Evolutionary conservation across 2,888 invertebrate genomes (phyloP), one percentile per base, ranked within the genome.

Genomic region (Diaperis boleti): DNA sequence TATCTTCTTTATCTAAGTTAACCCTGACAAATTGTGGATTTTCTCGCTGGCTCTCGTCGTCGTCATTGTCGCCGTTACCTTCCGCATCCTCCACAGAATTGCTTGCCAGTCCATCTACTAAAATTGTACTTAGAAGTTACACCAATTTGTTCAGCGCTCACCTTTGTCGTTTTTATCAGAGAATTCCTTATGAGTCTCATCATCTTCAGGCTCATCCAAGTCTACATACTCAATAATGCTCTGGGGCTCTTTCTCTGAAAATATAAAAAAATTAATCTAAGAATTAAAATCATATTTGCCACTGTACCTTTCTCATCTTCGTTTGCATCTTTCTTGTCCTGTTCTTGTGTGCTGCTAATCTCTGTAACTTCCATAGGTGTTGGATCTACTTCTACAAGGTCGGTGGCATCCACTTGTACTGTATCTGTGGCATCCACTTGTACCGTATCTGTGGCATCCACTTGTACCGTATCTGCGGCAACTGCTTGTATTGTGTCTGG

Each of bases 301-400:
- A n/a, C n/a, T n/a, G n/a, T 69, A 0, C 60, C 62, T 26, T 73
- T 69, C 5, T 75, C 69, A 14, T 74, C 64, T 45, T 70, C 70
- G 10, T 74, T 67, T 6, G 35, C 33, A 33, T 33, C 11, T 33
- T 33, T 8, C 3, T 33, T 11, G n/a, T 3, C 3, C n/a, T 3
- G 3, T 33, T 33, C 33, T 33, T 33, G 10, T 33, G 11, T 10
- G 3, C 13, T 35, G n/a, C 14, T 35, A 35, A 2, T 26, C n/a
- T 26, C 35, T 10, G 10, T 35, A 10, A n/a, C 10, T 10, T 13
- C 14, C 35, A 5, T 5, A 8, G 35, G 6, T 5, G 14, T 1
- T 35, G 35, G 14, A 1, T 35, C 35, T 35, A 11, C 6, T 1
- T 35, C 35, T 35, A 20, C 3, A n/a, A n/a, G n/a, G n/a, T n/a